Base-by-base conservation (phyloP, 2,888 invertebrate genomes). In the Eremobia ochroleuca region DNA sequence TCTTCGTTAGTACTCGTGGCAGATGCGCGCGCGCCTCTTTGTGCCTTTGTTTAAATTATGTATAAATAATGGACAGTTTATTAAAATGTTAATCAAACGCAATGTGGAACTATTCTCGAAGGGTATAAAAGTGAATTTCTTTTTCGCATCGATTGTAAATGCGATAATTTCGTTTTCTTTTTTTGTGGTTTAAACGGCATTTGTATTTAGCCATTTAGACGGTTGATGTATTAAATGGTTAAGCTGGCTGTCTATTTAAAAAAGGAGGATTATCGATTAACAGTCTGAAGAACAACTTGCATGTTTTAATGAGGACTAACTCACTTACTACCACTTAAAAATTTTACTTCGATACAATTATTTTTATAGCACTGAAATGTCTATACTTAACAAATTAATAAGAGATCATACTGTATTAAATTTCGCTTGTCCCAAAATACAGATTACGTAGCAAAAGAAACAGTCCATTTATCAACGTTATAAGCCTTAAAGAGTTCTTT, bases 51-150 rank as follows among this genome's bases (percentile, higher is more conserved):
- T 87, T 78, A 87, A 85, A 80, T 82, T 84, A 86, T 84, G 79
- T 81, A 77, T 86, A 87, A 82, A 84, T 85, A 87, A 86, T 87
- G 86, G 84, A 77, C 74, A 79, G 76, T 87, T 83, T 86, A 84
- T 87, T 83, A 82, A 87, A 87, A 86, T 87, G 87, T 87, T 87
- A 87, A 87, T 87, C 87, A 87, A 85, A 85, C 85, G 87, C 87
- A 87, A 87, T 87, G 87, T 87, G 87, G 76, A 66, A 77, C 84
- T 85, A 84, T 87, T 80, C 77, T 75, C 62, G 74, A 79, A 82
- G 85, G 86, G 62, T 80, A 79, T 84, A 79, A 86, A 86, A 86
- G 86, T 79, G 74, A 84, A 86, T 85, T 84, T 76, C 81, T 77
- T 84, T 86, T 86, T 82, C 73, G 77, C 75, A 46, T 76, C 79